Percentiles rank a stretch among this genome's conserved stretches.
These are phyloP conservation scores for Hyaena hyaena DNA, from an alignment of 2,113 vertebrate genomes.

Conservation along the genomic window DNA sequence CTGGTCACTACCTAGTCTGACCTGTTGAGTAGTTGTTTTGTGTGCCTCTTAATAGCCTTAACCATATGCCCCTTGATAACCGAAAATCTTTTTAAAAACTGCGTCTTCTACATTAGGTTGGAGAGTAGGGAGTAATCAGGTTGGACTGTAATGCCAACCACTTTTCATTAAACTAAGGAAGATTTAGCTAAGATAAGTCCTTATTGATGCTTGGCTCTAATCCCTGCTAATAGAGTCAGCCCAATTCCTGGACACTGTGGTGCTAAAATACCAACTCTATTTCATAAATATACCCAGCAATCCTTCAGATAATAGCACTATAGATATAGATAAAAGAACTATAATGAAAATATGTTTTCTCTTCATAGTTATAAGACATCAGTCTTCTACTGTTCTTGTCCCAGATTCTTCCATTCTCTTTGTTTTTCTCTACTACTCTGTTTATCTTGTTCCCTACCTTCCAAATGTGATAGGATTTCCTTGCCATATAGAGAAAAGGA, in stretches of 20 bases:
- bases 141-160: neutral
- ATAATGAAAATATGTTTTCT: neutral
- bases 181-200: neutral
- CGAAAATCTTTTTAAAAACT: neutral
- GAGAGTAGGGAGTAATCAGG: neutral
- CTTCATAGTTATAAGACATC: neutral
- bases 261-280: neutral
- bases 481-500: neutral
- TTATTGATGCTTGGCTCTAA: neutral
- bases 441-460: neutral
- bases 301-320: neutral
- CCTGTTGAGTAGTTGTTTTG: neutral
- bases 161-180: constrained; percentile 13
- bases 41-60: neutral
- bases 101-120: neutral
- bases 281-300: neutral
- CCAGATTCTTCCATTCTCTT: neutral
- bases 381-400: neutral
- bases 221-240: neutral
- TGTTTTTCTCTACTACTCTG: neutral
- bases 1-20: neutral
- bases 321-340: neutral
- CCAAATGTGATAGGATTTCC: neutral
- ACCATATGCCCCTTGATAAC: neutral
- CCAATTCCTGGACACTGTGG: neutral